These are phyloP conservation scores for Astreopora myriophthalma DNA, from an alignment of 64 coral and sea anemone species.

Conservation along the genomic window DNA sequence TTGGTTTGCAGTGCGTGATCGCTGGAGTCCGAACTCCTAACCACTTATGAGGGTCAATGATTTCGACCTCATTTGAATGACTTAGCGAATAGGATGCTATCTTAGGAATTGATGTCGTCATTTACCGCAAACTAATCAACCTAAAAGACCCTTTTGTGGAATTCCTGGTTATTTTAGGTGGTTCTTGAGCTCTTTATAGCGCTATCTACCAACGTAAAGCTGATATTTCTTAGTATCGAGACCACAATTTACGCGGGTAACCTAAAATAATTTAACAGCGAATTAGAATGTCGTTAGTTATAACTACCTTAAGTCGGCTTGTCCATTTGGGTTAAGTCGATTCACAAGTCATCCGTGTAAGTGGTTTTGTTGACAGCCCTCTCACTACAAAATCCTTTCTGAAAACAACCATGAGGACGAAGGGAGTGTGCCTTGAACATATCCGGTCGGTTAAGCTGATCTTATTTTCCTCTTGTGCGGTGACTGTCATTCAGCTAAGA, in stretches of 20 bases:
- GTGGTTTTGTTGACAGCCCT: slow-evolving; percentile 46
- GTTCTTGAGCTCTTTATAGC: slow-evolving; percentile 13
- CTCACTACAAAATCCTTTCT: neutral
- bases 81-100: slow-evolving; percentile 3
- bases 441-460: neutral
- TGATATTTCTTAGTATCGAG: neutral
- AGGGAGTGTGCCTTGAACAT: neutral
- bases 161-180: slow-evolving; percentile 20
- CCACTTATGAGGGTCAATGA: slow-evolving; percentile 47
- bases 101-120: slow-evolving; percentile 8
- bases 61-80: slow-evolving; percentile 42
- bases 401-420: neutral
- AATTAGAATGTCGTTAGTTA: slow-evolving; percentile 39
- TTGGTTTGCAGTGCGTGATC: slow-evolving; percentile 24
- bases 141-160: slow-evolving; percentile 4
- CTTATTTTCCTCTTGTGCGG: neutral
- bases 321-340: slow-evolving; percentile 50
- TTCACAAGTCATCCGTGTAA: slow-evolving; percentile 54
- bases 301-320: slow-evolving; percentile 8
- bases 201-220: slow-evolving; percentile 27
- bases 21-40: neutral
- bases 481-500: neutral
- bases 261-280: slow-evolving; percentile 29
- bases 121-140: slow-evolving; percentile 22
- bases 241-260: slow-evolving; percentile 14